phyloP scores from a whole-genome alignment of 2,113 vertebrate species.

The Solenodon paradoxus region DNA sequence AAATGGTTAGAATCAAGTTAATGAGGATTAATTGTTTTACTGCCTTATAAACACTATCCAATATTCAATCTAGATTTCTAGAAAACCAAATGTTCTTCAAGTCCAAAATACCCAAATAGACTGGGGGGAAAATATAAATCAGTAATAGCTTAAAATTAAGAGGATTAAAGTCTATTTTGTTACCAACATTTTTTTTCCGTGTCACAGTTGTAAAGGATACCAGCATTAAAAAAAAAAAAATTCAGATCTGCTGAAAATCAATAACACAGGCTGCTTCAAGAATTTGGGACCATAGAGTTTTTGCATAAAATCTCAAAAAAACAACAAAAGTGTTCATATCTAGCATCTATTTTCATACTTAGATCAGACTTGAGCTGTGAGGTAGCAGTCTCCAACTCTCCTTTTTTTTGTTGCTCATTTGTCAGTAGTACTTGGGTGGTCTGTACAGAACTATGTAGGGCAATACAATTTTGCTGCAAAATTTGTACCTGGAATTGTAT shows the following conservation, averaged over 20 bases:
- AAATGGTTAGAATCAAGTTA: neutral
- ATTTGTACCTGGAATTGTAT: constrained; percentile 78
- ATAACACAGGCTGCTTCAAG: neutral
- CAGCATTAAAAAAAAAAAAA: no score
- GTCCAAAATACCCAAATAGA: neutral
- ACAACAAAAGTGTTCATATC: neutral
- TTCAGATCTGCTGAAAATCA: neutral
- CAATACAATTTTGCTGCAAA: constrained; percentile 78
- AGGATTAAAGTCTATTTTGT: neutral
- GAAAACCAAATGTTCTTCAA: constrained; percentile 12
- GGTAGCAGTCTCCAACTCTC: constrained; percentile 71
- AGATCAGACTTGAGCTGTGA: constrained; percentile 78
- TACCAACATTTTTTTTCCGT: neutral
- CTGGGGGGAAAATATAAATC: neutral
- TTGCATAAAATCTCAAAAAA: neutral
- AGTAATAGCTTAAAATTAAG: constrained; percentile 10
- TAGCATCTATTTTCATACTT: constrained; percentile 70
- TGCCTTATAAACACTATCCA: neutral
- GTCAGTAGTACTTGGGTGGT: constrained; percentile 70
- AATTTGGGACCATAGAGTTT: neutral
- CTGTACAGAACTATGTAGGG: constrained; percentile 74
- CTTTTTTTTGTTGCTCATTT: constrained; percentile 71
- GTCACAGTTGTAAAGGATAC: neutral
- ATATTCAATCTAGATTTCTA: neutral
- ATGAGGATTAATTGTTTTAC: neutral